Evolutionary conservation across 2,113 vertebrate species (phyloP), one percentile per base, ranked within the genome.

Genomic region (Hirundichthys speculiger): DNA sequence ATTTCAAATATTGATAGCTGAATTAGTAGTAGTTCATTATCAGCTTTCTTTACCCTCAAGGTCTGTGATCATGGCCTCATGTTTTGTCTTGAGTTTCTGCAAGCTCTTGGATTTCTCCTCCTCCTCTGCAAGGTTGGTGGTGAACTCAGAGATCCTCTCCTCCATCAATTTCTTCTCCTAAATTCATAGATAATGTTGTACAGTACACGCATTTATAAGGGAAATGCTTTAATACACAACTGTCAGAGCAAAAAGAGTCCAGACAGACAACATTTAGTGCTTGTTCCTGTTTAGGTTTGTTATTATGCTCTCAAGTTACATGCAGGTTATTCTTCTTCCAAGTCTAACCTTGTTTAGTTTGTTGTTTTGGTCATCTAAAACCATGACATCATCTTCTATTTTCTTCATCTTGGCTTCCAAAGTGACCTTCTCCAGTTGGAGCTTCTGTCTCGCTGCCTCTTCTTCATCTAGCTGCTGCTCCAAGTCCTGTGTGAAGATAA

Each of bases 71-170:
- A 99, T 98, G 15, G 98, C 94, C 79, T 99, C 98, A 0, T 99
- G 98, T 57, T 99, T 99, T 83, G 94, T 97, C 88, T 98, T 99
- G 24, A 99, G 94, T 79, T 99, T 99, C 78, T 97, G 95, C 27
- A 99, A 91, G 56, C 97, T 99, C 93, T 99, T 99, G 1, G 97
- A 98, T 67, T 99, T 99, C 88, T 99, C 98, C 64, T 99, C 98
- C 77, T 99, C 98, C 70, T 99, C 98, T 1, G 94, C 92, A 79
- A 99, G 91, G 76, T 99, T 98, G 7, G 95, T 96, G 67, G 96
- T 97, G 84, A 96, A 98, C 85, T 99, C 98, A 0, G 94, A 92
- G 77, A 99, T 91, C 57, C 98, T 93, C 41, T 99, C 98, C 74
- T 99, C 98, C 84, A 98, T 3, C 25, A 98, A 75, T 82, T 98